phyloP scores from a whole-genome alignment of 2,888 invertebrate genomes.

The Netelia virgata region DNA sequence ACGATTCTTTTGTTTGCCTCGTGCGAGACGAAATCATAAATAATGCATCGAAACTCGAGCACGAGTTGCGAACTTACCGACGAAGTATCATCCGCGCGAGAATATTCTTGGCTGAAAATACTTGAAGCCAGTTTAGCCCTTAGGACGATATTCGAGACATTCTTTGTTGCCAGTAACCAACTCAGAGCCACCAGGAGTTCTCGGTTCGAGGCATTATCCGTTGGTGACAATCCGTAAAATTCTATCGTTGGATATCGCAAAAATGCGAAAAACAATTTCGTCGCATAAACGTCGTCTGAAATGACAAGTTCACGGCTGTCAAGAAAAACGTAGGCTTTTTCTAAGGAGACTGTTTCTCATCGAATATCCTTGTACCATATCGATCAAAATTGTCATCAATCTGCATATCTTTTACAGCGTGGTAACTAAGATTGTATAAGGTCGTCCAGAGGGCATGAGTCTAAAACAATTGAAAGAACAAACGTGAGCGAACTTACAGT shows the following conservation, averaged over 20 bases:
- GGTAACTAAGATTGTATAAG: slow-evolving; percentile 74
- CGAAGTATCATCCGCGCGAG: slow-evolving; percentile 39
- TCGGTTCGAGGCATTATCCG: slow-evolving; percentile 74
- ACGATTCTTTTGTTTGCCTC: slow-evolving; percentile 5
- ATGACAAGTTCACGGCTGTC: slow-evolving; percentile 38
- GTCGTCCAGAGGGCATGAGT: slow-evolving; percentile 76
- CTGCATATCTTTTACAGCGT: slow-evolving; percentile 67
- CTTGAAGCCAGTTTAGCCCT: slow-evolving; percentile 74
- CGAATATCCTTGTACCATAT: slow-evolving; percentile 69
- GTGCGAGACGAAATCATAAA: not conserved
- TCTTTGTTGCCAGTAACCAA: slow-evolving; percentile 80
- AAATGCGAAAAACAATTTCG: slow-evolving; percentile 81
- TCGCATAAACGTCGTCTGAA: slow-evolving; percentile 75
- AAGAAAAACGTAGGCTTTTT: not conserved
- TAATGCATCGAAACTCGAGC: not conserved
- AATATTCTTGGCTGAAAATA: slow-evolving; percentile 77
- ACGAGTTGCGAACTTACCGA: slow-evolving; percentile 17
- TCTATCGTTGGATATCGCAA: slow-evolving; percentile 80
- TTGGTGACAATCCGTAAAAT: slow-evolving; percentile 79
- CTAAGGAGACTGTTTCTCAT: slow-evolving; percentile 9
- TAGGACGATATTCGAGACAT: slow-evolving; percentile 74
- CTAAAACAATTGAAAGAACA: slow-evolving; percentile 64
- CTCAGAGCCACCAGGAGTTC: slow-evolving; percentile 82
- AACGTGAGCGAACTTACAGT: slow-evolving; percentile 45
- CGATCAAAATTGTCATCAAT: slow-evolving; percentile 69